phyloP scores from a whole-genome alignment of 64 coral and sea anemone genomes.

The Platygyra sinensis region DNA sequence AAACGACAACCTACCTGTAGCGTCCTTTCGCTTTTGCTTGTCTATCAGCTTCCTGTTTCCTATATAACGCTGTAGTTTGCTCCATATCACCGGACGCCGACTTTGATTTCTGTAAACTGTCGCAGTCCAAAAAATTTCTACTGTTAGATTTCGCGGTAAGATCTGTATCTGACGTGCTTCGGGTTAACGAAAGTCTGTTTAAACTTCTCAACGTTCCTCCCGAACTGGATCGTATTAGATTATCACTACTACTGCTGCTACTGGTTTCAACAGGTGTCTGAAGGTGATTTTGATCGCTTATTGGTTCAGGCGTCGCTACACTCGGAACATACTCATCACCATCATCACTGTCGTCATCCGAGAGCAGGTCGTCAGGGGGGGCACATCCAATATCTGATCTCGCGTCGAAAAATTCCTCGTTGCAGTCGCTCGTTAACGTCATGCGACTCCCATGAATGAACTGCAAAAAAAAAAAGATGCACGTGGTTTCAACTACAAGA shows the following conservation, averaged over 20 bases:
- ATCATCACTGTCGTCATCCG: slow-evolving; percentile 84
- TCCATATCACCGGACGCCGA: slow-evolving; percentile 54
- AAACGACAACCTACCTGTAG: background rate
- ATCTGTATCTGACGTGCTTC: slow-evolving; percentile 53
- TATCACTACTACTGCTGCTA: background rate
- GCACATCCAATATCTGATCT: slow-evolving; percentile 73
- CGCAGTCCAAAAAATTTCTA: background rate
- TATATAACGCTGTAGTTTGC: background rate
- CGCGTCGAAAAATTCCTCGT: slow-evolving; percentile 94
- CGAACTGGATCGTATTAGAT: slow-evolving; percentile 28
- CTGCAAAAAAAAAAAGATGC: background rate
- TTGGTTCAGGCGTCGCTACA: slow-evolving; percentile 16
- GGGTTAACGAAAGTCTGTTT: slow-evolving; percentile 23
- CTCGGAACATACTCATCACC: slow-evolving; percentile 82
- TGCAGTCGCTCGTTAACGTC: slow-evolving; percentile 68
- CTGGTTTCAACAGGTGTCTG: background rate
- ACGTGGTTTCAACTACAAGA: background rate
- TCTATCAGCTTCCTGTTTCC: slow-evolving; percentile 10
- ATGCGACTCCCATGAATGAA: slow-evolving; percentile 66
- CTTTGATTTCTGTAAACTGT: slow-evolving; percentile 48
- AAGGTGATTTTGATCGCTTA: background rate
- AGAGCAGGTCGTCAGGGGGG: slow-evolving; percentile 74
- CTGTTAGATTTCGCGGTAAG: slow-evolving; percentile 11
- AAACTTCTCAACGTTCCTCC: background rate
- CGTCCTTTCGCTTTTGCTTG: background rate